Percentiles rank a stretch among this genome's conserved stretches.
These are phyloP conservation scores for Narcine bancroftii DNA, from an alignment of 2,113 vertebrate species.

Conservation along the genomic window DNA sequence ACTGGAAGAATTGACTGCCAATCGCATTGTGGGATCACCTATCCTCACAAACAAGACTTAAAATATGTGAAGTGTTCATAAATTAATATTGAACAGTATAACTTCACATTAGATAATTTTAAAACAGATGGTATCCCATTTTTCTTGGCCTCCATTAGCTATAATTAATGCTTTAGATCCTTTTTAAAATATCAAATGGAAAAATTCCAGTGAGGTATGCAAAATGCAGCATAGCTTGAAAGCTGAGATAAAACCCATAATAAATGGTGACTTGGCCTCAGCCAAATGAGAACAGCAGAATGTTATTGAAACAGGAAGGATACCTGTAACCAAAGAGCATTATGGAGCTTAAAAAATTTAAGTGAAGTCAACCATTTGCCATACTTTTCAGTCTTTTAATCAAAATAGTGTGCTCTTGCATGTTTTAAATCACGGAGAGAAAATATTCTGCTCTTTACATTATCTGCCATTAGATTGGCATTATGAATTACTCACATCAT, in stretches of 20 bases:
- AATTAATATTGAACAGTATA: background rate
- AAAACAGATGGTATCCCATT: background rate
- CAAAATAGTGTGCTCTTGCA: background rate
- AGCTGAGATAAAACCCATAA: background rate
- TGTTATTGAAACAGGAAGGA: slow-evolving; percentile 1
- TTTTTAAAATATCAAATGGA: background rate
- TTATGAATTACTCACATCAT: background rate
- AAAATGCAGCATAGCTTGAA: background rate
- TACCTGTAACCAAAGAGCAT: slow-evolving; percentile 16
- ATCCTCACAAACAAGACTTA: background rate
- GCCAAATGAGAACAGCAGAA: background rate
- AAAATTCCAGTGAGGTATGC: background rate
- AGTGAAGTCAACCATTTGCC: background rate
- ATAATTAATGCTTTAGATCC: background rate
- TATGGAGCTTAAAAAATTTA: background rate
- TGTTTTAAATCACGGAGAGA: background rate
- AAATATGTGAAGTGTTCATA: background rate
- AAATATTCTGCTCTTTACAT: background rate
- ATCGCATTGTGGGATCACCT: too few species aligned
- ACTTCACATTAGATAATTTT: background rate
- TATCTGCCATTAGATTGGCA: background rate
- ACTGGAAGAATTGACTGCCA: background rate
- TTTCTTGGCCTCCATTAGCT: background rate
- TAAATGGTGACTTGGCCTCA: background rate
- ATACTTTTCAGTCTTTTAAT: background rate